Percentiles rank a stretch among this genome's conserved stretches.
phyloP scores from a whole-genome alignment of 2,888 invertebrate species.

The Leucania comma region DNA sequence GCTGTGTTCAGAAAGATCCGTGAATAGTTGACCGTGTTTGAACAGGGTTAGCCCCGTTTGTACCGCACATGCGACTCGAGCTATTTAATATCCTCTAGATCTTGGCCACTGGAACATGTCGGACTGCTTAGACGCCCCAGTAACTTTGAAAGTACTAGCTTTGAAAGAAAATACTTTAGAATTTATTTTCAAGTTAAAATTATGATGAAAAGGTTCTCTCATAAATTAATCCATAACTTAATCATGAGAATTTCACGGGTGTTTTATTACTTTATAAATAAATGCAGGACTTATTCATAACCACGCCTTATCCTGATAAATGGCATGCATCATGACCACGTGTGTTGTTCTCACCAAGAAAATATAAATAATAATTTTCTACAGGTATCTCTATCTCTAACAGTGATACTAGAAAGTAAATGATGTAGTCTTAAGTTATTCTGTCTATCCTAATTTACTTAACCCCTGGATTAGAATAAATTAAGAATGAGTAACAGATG shows the following conservation, averaged over 20 bases:
- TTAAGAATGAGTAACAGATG: neutral
- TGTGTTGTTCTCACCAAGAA: constrained; percentile 13
- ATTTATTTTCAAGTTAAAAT: neutral
- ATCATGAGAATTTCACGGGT: constrained; percentile 2
- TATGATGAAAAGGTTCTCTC: neutral
- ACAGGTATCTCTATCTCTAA: neutral
- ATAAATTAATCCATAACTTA: neutral
- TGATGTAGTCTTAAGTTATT: neutral
- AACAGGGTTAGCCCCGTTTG: constrained; percentile 33
- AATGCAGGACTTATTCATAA: constrained; percentile 8
- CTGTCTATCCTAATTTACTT: neutral
- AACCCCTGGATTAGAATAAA: constrained; percentile 3
- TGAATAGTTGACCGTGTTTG: constrained; percentile 54
- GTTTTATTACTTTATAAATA: neutral
- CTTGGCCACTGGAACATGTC: constrained; percentile 52
- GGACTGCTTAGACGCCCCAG: constrained; percentile 30
- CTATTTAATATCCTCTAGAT: constrained; percentile 60
- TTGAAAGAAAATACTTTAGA: neutral
- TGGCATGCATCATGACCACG: neutral
- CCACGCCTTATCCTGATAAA: neutral
- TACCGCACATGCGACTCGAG: constrained; percentile 34
- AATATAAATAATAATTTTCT: neutral
- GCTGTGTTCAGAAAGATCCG: constrained; percentile 27
- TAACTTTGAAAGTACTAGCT: constrained; percentile 29
- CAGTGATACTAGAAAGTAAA: neutral